Evolutionary conservation across 1,140 invertebrate species (phyloP).

Genomic region (Luehdorfia chinensis): DNA sequence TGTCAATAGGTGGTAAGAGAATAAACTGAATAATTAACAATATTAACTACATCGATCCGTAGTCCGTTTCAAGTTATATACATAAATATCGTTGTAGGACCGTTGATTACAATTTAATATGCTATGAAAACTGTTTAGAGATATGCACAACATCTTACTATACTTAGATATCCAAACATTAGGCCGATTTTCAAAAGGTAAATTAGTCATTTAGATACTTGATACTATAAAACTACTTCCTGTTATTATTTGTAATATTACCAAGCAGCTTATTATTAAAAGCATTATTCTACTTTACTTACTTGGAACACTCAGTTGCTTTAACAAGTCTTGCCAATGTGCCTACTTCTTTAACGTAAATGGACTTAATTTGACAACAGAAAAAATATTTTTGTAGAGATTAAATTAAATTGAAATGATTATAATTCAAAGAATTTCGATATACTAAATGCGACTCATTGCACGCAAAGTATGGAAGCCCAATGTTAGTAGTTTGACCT

Average conservation of each 20-base stretch:
- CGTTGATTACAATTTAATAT: neutral
- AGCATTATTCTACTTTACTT: neutral
- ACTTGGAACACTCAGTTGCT: slow-evolving; percentile 2
- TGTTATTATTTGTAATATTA: no score
- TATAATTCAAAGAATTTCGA: neutral
- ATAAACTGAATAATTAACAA: neutral
- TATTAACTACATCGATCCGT: neutral
- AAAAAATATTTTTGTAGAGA: neutral
- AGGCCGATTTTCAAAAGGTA: no score
- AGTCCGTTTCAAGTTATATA: neutral
- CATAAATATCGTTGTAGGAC: neutral
- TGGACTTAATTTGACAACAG: neutral
- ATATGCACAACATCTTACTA: neutral
- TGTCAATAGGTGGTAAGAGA: neutral
- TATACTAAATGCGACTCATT: no score
- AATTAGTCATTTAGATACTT: no score
- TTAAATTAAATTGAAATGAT: neutral
- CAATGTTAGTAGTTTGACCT: neutral
- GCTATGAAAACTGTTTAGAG: neutral
- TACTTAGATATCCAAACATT: neutral
- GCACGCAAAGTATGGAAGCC: neutral
- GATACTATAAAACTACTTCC: no score
- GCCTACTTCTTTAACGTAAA: neutral
- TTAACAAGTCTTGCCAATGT: neutral
- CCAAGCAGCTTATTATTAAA: no score